Conservation (phyloP, 1,140 invertebrate species). For the Coptotermes formosanus region DNA sequence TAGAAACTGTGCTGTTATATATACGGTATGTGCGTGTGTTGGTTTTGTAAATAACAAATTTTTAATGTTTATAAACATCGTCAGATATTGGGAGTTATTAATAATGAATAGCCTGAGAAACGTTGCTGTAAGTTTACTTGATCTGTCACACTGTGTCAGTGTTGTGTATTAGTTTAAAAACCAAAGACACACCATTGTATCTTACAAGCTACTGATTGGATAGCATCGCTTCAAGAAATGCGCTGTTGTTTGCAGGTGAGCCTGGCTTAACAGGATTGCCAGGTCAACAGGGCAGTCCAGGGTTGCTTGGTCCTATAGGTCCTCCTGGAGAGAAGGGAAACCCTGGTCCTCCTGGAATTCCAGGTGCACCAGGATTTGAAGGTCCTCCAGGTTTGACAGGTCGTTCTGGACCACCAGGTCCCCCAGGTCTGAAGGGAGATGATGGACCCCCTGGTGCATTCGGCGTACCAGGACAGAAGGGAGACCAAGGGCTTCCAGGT, state of each 20-base stretch:
- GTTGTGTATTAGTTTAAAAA: no score
- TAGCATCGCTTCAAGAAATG: no score
- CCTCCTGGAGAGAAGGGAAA: conserved; percentile 38
- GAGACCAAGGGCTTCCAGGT: conserved; percentile 59
- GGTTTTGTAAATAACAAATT: no score
- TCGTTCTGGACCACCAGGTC: conserved; percentile 41
- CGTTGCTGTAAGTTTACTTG: no score
- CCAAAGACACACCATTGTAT: no score
- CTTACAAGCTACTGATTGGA: no score
- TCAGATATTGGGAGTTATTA: no score
- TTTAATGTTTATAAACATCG: no score
- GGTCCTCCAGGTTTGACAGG: conserved; percentile 37
- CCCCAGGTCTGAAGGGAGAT: conserved; percentile 52
- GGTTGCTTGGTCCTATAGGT: conserved; percentile 40
- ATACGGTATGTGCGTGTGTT: no score
- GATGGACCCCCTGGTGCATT: conserved; percentile 58
- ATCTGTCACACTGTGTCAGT: no score
- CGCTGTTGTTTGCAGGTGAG: conserved; percentile 32
- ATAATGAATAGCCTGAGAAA: no score
- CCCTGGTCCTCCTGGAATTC: conserved; percentile 34
- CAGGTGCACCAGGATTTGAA: conserved; percentile 36
- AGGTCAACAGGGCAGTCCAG: conserved; percentile 34
- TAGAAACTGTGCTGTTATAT: no score
- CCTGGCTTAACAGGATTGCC: conserved; percentile 42
- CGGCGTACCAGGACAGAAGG: conserved; percentile 63